A percentile compares a stretch with the other conserved stretches of the same genome.
These are phyloP conservation scores for Rhadina sibilatrix DNA, from an alignment of 2,113 vertebrate species.

Conservation along the genomic window DNA sequence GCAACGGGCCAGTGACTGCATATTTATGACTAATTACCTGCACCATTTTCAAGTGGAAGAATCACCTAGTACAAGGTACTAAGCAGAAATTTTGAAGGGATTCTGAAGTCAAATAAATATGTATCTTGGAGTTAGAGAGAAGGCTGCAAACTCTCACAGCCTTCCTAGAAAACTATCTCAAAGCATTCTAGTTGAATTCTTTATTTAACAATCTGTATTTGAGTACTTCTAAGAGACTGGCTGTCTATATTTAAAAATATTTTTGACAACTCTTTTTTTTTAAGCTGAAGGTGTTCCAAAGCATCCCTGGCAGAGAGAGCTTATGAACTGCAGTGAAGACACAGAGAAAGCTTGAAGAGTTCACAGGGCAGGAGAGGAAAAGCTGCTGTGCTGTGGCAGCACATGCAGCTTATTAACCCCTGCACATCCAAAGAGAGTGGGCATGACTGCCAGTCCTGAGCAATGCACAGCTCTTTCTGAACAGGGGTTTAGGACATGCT, in stretches of 20 bases:
- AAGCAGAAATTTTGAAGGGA: not conserved
- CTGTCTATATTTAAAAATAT: not conserved
- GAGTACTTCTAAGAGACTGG: not conserved
- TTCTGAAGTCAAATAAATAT: not conserved
- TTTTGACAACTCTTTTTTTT: not conserved
- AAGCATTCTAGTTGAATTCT: not conserved
- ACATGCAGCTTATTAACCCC: not conserved
- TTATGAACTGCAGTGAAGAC: not conserved
- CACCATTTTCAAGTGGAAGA: not conserved
- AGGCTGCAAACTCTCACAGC: not conserved
- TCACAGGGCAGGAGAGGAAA: not conserved
- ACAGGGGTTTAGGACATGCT: not conserved
- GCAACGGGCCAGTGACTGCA: not conserved
- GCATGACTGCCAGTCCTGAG: not conserved
- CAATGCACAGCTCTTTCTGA: not conserved
- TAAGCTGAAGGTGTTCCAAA: not conserved
- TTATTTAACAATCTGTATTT: not conserved
- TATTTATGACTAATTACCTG: slow-evolving; percentile 5
- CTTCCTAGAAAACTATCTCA: slow-evolving; percentile 2
- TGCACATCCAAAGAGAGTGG: not conserved
- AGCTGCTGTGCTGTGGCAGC: not conserved
- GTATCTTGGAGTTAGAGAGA: not conserved
- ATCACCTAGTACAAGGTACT: not conserved
- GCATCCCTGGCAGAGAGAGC: not conserved
- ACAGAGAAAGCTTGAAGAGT: not conserved